Base-by-base conservation (phyloP, 1,140 invertebrate genomes). In the Bombus consobrinus region DNA sequence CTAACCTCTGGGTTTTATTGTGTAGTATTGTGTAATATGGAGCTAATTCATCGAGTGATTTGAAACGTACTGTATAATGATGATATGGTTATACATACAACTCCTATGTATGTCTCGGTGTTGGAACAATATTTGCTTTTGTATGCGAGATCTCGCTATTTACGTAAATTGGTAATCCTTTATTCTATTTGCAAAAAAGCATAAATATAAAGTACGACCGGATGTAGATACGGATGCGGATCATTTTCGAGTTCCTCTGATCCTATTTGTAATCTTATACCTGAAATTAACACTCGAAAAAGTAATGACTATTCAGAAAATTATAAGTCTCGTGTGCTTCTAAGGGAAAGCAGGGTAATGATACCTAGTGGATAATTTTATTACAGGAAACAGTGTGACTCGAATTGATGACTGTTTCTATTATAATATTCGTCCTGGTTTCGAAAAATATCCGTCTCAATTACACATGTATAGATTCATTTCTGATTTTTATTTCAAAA, bases 281-380 rank as follows among this genome's bases (percentile, higher is more conserved):
- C n/a, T 22, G 73, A 12, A n/a, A 37, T 76, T 37, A 34, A 37
- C 22, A 25, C 22, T 39, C 12, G 22, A 78, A 47, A 43, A 34
- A 34, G 22, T 74, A 53, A 37, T 69, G n/a, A 81, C 28, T 32
- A 57, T 32, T 59, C 15, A 28, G 79, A 32, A 81, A 81, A 72
- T 73, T 32, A 81, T 32, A 22, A 72, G 68, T 41, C 32, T 72
- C 25, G n/a, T 15, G 32, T 5, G 25, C 41, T 47, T 22, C 28
- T 41, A 25, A 32, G 47, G 79, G 69, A 81, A 81, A 81, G 68
- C 79, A 62, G 79, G 79, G 68, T 72, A 72, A 72, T 22, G 47
- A 59, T 41, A 39, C 41, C n/a, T 43, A 22, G 1, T 2, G 69
- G 32, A 39, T 64, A 59, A 28, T 57, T 62, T 75, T 39, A 41